phyloP scores from a whole-genome alignment of 2,797 vertebrate species.

The Lithobates pipiens region DNA sequence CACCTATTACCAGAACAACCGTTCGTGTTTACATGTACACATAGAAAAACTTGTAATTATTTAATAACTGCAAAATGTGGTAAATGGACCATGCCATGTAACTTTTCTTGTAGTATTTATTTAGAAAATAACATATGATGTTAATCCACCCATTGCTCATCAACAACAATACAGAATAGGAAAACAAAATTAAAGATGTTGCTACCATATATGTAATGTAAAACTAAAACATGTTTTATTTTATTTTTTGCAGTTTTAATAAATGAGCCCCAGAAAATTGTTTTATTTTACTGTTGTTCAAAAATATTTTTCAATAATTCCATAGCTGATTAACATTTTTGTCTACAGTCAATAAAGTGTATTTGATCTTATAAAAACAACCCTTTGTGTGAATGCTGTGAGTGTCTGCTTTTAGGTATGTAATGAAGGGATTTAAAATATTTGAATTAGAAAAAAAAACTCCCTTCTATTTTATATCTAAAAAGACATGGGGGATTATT shows the following conservation, averaged over 20 bases:
- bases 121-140: constrained; percentile 67
- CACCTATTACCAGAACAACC: constrained; percentile 59
- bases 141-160: neutral
- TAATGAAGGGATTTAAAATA: too few relatives aligned
- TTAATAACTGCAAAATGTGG: constrained; percentile 61
- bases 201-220: too few relatives aligned
- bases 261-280: too few relatives aligned
- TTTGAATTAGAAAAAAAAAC: too few relatives aligned
- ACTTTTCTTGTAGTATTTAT: constrained; percentile 72
- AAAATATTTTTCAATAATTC: neutral
- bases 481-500: too few relatives aligned
- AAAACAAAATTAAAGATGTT: too few relatives aligned
- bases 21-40: constrained; percentile 61
- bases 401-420: too few relatives aligned
- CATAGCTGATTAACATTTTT: neutral
- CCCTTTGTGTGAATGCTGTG: neutral
- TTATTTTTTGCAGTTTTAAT: too few relatives aligned
- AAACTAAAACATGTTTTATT: too few relatives aligned
- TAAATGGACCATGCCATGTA: constrained; percentile 67
- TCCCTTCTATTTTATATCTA: too few relatives aligned
- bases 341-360: neutral
- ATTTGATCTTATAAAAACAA: neutral
- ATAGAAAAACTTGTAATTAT: constrained; percentile 61
- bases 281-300: neutral
- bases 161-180: neutral